Base-by-base conservation (phyloP, 2,113 vertebrate species). In the Hyla sarda region DNA sequence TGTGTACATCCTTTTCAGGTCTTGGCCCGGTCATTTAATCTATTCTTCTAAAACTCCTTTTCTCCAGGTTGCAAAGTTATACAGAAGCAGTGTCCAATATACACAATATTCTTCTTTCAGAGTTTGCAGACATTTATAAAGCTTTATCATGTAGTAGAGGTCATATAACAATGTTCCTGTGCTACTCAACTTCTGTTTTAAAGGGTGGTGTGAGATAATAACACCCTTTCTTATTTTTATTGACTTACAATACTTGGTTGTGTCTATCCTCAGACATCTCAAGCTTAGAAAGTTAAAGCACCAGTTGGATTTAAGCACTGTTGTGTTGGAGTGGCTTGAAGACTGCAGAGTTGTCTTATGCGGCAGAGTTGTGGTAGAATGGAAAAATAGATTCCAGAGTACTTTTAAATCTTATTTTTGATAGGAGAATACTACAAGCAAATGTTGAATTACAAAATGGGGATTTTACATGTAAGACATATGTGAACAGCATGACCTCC, bases 401-500 rank as follows among this genome's bases (percentile, higher is more conserved):
- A 11, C 28, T 17, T 69, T n/a, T 3, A 37, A 21, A 23, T 41
- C 8, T 23, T 71, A 37, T 5, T 0, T 71, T 37, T 7, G 37
- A 10, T 69, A 21, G 65, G 8, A 69, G 16, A 69, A 34, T 21
- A 21, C 30, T 34, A 1, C 28, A 67, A 34, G 9, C 17, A 69
- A 34, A 34, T 30, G 17, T 17, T 4, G 34, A 41, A 41, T 71
- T 71, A 3, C 19, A 71, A 71, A 67, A 67, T 67, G 67, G 23
- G 23, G 9, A 41, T 71, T 19, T 23, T 41, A 71, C 23, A 21
- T 71, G 67, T 37, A 41, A 41, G 67, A 23, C 67, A 71, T 41
- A 71, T 71, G 67, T 41, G 67, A 71, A 41, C 67, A 71, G 67
- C 67, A 71, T 71, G 67, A 41, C n/a, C 17, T 69, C 67, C 19